phyloP scores from a whole-genome alignment of 2,888 invertebrate species.

The Napeogenes sylphis region DNA sequence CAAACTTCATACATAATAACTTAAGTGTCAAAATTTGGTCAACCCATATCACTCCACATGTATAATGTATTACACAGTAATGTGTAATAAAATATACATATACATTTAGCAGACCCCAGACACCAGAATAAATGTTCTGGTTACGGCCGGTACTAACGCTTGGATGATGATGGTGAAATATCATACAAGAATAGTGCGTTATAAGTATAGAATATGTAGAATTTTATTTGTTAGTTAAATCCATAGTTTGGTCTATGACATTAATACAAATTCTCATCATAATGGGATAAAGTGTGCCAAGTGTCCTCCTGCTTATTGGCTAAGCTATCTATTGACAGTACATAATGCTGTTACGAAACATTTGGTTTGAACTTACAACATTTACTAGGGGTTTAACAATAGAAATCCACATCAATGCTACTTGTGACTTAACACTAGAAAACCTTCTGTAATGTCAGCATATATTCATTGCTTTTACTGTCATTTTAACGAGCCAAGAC shows the following conservation, averaged over 20 bases:
- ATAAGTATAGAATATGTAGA: too few relatives aligned
- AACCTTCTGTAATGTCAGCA: background rate
- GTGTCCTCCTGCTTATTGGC: background rate
- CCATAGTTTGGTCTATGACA: background rate
- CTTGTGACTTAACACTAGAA: slow-evolving; percentile 2
- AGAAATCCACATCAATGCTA: slow-evolving; percentile 3
- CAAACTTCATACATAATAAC: too few relatives aligned
- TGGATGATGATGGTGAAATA: too few relatives aligned
- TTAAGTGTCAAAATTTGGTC: too few relatives aligned
- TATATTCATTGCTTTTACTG: background rate
- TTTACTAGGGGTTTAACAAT: slow-evolving; percentile 1
- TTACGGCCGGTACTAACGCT: too few relatives aligned
- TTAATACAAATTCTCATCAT: slow-evolving; percentile 6
- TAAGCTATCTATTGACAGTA: background rate
- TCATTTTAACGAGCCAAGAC: too few relatives aligned
- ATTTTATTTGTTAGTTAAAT: background rate
- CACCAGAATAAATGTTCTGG: too few relatives aligned
- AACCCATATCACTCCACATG: too few relatives aligned
- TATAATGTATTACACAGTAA: too few relatives aligned
- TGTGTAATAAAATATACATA: too few relatives aligned
- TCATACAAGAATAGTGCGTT: too few relatives aligned
- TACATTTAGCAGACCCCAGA: too few relatives aligned
- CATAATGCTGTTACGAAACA: background rate
- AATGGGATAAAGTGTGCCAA: slow-evolving; percentile 14
- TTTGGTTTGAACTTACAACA: background rate